Base-by-base conservation (phyloP, 2,113 vertebrate genomes). In the Oryzias celebensis region DNA sequence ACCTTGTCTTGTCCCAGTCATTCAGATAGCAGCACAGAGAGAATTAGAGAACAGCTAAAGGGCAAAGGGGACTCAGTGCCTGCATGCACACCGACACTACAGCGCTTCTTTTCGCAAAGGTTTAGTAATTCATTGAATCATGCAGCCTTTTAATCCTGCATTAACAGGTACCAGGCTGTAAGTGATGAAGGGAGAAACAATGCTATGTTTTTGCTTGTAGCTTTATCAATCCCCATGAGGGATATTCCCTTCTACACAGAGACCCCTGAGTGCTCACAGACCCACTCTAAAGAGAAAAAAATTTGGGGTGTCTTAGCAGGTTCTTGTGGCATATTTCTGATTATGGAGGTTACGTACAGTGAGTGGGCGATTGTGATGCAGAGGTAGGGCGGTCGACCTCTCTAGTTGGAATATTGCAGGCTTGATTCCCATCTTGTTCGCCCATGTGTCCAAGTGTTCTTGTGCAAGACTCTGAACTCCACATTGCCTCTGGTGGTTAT, bases 31-130 rank as follows among this genome's bases (percentile, higher is more conserved):
- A 62, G n/a, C 2, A 10, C 44, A 54, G 71, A 78, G 82, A 75
- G 59, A 78, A 85, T 80, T 82, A 82, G 23, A 75, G 66, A 23
- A 7, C 50, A 49, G 64, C 7, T 26, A 66, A 74, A 75, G 72
- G 77, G 62, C 52, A 23, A 49, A 70, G 67, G 58, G 48, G 64
- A 55, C 61, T 46, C 28, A 17, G 36, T 23, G 70, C 71, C 74
- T 65, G 77, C 72, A 74, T 46, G 59, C 52, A 76, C 55, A 68
- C 44, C 44, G 52, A 42, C 60, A 58, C 47, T 65, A 72, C 68
- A 45, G 47, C 8, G 43, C 64, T 53, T 65, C 53, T 24, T 65
- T 51, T 73, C 62, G 61, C 55, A 43, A 42, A 22, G 52, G 48
- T 18, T 58, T 56, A 53, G 14, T 28, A 58, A 58, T 57, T 41